phyloP scores from a whole-genome alignment of 2,113 vertebrate species.

The Chelonoidis abingdonii region DNA sequence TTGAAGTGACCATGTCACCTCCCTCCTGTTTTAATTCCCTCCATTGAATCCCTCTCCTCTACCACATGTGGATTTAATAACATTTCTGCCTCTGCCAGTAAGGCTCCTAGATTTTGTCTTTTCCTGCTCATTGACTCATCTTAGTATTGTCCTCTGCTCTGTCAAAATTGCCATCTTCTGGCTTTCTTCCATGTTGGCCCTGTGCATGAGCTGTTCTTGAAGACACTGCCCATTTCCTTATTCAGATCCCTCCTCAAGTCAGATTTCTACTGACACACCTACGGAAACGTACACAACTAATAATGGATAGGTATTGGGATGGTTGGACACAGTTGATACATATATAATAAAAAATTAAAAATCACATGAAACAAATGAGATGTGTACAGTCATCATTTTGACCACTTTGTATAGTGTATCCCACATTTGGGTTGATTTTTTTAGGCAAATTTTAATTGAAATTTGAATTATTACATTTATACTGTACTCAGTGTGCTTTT shows the following conservation, averaged over 20 bases:
- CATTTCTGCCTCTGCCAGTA: background rate
- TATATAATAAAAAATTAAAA: background rate
- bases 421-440: background rate
- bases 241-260: background rate
- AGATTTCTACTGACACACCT: background rate
- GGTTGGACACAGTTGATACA: background rate
- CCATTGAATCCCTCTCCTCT: background rate
- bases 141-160: background rate
- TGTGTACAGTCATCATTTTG: background rate
- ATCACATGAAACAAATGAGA: background rate
- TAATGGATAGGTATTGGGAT: background rate
- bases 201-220: background rate
- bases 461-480: background rate
- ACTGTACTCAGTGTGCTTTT: background rate
- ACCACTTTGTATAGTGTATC: background rate
- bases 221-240: background rate
- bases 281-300: background rate
- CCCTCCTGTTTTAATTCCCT: background rate
- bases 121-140: rapidly evolving
- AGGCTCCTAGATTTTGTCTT: background rate
- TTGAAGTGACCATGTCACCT: background rate
- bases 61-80: background rate
- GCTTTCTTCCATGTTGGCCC: rapidly evolving
- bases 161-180: background rate
- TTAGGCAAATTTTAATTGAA: background rate